Conservation (phyloP, 2,113 vertebrate genomes). For the Ahaetulla prasina region DNA sequence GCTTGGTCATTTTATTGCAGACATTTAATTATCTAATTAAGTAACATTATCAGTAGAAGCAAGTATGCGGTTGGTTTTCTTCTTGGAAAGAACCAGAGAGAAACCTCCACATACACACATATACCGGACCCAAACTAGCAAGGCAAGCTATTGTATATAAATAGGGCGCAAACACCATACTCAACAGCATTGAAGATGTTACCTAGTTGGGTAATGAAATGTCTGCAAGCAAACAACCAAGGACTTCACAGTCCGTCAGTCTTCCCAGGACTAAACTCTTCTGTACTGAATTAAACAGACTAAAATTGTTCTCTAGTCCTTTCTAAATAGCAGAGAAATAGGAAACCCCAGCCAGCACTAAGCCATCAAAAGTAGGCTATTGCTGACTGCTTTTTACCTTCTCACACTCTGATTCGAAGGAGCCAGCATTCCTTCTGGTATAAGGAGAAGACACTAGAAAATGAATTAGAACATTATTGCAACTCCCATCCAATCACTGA, state of each 20-base stretch:
- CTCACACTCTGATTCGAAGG: not conserved
- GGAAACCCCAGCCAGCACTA: not conserved
- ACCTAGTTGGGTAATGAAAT: not conserved
- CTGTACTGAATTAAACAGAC: not conserved
- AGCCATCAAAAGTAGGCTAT: not conserved
- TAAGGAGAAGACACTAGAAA: constrained; percentile 10
- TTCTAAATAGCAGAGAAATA: not conserved
- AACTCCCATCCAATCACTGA: not conserved
- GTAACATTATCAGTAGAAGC: not conserved
- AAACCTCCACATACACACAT: not conserved
- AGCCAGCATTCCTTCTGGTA: not conserved
- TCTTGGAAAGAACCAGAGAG: not conserved
- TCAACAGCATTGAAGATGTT: not conserved
- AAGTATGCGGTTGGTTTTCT: not conserved
- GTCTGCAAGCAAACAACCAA: not conserved
- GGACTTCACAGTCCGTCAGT: not conserved
- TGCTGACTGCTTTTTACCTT: not conserved
- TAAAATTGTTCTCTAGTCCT: not conserved
- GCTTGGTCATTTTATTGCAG: not conserved
- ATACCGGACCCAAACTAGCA: not conserved
- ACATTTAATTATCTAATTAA: not conserved
- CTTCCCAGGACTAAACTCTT: not conserved
- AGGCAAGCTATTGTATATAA: not conserved
- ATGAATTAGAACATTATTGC: constrained; percentile 18
- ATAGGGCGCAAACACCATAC: not conserved